Conservation (phyloP, 2,888 invertebrate species). For the Nasonovia ribisnigri region DNA sequence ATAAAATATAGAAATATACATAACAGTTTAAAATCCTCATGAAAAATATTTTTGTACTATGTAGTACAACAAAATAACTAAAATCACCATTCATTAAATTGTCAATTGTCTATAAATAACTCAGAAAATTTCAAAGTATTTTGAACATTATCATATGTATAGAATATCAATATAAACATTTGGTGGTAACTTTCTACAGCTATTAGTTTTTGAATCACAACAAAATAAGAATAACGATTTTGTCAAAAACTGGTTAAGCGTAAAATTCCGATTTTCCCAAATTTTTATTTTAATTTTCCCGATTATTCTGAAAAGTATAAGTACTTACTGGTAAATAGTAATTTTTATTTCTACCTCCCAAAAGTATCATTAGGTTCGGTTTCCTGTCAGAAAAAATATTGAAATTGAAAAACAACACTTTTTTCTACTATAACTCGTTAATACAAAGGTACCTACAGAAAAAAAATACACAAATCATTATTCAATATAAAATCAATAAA, state of each 20-base stretch:
- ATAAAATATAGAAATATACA: background rate
- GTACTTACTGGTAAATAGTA: no score
- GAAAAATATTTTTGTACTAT: background rate
- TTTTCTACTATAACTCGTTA: no score
- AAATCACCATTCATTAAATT: background rate
- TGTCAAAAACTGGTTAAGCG: background rate
- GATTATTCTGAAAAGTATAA: background rate
- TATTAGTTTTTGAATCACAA: background rate
- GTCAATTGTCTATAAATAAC: background rate
- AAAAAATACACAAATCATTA: no score
- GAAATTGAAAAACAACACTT: no score
- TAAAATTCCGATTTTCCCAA: background rate
- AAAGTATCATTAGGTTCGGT: no score
- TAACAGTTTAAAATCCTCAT: background rate
- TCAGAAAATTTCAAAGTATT: background rate
- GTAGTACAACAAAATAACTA: background rate
- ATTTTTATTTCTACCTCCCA: no score
- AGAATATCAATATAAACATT: background rate
- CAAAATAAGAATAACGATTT: background rate
- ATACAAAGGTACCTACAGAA: no score
- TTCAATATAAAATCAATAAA: no score
- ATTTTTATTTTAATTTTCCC: background rate
- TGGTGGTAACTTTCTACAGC: background rate
- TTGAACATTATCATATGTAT: background rate
- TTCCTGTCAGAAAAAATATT: no score